Conservation (phyloP, 2,113 vertebrate species). For the Pantherophis guttatus region DNA sequence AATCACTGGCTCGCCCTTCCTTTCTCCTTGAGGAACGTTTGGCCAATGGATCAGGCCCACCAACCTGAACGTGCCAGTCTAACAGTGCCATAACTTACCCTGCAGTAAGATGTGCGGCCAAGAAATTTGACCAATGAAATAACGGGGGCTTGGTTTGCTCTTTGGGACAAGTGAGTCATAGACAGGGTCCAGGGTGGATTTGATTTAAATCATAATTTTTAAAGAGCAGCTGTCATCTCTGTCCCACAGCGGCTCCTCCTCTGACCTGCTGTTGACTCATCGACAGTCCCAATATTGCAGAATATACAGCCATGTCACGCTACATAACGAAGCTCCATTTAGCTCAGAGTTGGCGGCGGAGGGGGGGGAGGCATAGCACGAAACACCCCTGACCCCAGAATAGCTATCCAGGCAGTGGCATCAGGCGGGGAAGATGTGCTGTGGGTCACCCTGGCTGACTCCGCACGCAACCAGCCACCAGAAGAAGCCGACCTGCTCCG, state of each 20-base stretch:
- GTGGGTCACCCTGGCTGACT: neutral
- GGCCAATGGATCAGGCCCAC: neutral
- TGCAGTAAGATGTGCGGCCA: neutral
- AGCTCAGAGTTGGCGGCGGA: too few relatives aligned
- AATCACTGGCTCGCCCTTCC: neutral
- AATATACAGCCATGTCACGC: too few relatives aligned
- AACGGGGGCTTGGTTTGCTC: neutral
- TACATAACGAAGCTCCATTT: too few relatives aligned
- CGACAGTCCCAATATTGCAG: too few relatives aligned
- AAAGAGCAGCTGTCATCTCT: too few relatives aligned
- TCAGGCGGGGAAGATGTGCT: rapidly evolving
- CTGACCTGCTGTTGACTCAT: too few relatives aligned
- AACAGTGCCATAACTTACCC: neutral
- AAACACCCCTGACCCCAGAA: neutral
- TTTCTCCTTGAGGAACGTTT: neutral
- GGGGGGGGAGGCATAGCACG: neutral
- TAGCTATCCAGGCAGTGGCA: neutral
- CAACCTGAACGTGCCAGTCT: neutral
- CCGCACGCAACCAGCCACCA: neutral
- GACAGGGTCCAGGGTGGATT: too few relatives aligned
- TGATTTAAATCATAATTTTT: too few relatives aligned
- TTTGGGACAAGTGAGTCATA: neutral
- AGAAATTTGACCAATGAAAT: neutral
- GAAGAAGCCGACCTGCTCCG: neutral
- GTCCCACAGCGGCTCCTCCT: too few relatives aligned